Percentiles rank a stretch among this genome's conserved stretches.
phyloP scores from a whole-genome alignment of 2,113 vertebrate species.

The Oreotrochilus melanogaster region DNA sequence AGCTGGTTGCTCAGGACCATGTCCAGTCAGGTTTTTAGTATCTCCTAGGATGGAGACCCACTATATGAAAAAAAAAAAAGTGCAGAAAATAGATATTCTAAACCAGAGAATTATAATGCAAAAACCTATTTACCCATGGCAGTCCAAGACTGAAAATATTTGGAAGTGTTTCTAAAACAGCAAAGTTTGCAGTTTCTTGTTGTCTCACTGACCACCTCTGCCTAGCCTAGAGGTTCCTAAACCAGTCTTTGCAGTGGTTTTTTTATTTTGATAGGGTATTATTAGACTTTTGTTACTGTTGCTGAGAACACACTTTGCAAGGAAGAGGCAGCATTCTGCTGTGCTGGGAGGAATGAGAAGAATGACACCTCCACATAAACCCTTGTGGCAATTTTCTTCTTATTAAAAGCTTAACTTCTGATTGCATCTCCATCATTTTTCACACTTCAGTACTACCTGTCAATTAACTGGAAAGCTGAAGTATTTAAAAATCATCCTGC shows the following conservation, averaged over 20 bases:
- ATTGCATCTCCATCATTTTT: constrained; percentile 37
- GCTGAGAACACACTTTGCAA: background rate
- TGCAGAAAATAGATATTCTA: background rate
- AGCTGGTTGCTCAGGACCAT: background rate
- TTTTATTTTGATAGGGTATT: background rate
- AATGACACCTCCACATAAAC: constrained; percentile 11
- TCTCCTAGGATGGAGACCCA: background rate
- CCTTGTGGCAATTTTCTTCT: background rate
- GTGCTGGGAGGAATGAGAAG: constrained; percentile 1
- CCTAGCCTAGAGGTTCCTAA: background rate
- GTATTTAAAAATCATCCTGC: background rate
- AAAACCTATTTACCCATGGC: background rate
- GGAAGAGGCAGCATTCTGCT: background rate
- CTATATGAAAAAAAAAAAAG: background rate
- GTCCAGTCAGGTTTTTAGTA: background rate
- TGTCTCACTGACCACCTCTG: background rate
- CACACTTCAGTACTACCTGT: background rate
- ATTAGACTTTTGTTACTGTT: background rate
- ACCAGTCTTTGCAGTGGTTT: background rate
- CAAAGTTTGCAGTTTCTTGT: background rate
- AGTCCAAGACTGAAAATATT: background rate
- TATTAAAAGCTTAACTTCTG: constrained; percentile 50
- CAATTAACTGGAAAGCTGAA: constrained; percentile 3
- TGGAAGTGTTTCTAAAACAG: background rate
- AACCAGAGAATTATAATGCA: background rate